Percentiles rank a stretch among this genome's conserved stretches.
These are phyloP conservation scores for Percopsis transmontana DNA, from an alignment of 2,113 vertebrate genomes.

Conservation along the genomic window DNA sequence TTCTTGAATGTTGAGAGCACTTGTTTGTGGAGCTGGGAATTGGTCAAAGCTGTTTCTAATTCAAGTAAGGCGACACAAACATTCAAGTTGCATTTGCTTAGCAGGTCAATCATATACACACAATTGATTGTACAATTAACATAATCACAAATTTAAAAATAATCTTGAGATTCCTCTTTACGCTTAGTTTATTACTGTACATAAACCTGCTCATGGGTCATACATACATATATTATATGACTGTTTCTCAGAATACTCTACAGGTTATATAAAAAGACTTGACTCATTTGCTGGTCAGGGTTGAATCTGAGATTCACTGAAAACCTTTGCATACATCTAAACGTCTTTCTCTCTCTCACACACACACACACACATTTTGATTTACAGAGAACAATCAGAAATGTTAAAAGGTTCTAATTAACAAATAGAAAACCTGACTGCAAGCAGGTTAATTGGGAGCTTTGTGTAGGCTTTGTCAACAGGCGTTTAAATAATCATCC, in stretches of 20 bases:
- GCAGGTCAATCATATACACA: background rate
- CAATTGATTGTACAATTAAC: background rate
- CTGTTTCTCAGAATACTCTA: constrained; percentile 33
- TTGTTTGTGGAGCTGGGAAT: too few relatives aligned
- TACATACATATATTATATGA: constrained; percentile 46
- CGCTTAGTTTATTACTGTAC: constrained; percentile 73
- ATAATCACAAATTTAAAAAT: constrained; percentile 13
- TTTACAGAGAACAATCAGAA: constrained; percentile 41
- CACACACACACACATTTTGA: constrained; percentile 32
- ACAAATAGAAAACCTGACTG: constrained; percentile 25
- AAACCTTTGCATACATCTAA: constrained; percentile 20
- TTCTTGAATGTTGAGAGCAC: too few relatives aligned
- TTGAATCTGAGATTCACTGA: constrained; percentile 48
- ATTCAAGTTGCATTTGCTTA: background rate
- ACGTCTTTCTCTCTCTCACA: constrained; percentile 9
- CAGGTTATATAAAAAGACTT: constrained; percentile 52
- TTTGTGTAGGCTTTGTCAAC: background rate
- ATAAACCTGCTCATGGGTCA: constrained; percentile 62
- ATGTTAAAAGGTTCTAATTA: constrained; percentile 48
- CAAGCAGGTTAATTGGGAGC: constrained; percentile 21
- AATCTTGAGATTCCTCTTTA: constrained; percentile 55
- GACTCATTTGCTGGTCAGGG: constrained; percentile 51
- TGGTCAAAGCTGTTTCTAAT: too few relatives aligned
- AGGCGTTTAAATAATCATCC: background rate
- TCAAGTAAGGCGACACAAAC: background rate